Evolutionary conservation across 2,797 vertebrate species (phyloP).

Genomic region (Stomatorhinus walkeri): DNA sequence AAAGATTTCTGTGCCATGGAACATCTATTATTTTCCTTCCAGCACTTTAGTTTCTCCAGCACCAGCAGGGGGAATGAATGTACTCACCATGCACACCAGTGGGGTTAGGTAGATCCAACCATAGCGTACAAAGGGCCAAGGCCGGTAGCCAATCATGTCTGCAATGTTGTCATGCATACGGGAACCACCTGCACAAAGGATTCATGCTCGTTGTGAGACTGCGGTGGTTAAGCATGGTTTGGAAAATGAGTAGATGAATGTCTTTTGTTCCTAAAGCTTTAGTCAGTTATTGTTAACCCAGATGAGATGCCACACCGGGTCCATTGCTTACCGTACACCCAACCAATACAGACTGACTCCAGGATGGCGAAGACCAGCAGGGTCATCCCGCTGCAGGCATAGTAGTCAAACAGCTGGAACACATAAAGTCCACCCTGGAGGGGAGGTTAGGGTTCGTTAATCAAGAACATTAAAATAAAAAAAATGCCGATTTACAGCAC

Average conservation of each 20-base stretch:
- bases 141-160: constrained; percentile 67
- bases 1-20: neutral
- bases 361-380: constrained; percentile 59
- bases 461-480: neutral
- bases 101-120: constrained; percentile 67
- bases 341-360: constrained; percentile 62
- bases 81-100: constrained; percentile 59
- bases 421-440: constrained; percentile 64
- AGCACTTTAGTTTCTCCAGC: neutral
- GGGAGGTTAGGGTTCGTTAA: neutral
- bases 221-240: neutral
- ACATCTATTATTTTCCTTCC: neutral
- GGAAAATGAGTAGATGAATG: neutral
- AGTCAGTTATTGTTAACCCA: neutral
- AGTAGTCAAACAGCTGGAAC: constrained; percentile 69
- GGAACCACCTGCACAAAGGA: constrained; percentile 52
- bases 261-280: neutral
- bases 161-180: constrained; percentile 57
- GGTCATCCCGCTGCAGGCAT: constrained; percentile 65
- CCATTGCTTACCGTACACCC: constrained; percentile 59
- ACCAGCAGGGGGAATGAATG: neutral
- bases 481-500: neutral
- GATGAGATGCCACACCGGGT: neutral
- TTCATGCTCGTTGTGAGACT: neutral
- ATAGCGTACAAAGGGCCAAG: constrained; percentile 60